phyloP scores from a whole-genome alignment of 2,797 vertebrate species.

The Allochrocebus solatus region DNA sequence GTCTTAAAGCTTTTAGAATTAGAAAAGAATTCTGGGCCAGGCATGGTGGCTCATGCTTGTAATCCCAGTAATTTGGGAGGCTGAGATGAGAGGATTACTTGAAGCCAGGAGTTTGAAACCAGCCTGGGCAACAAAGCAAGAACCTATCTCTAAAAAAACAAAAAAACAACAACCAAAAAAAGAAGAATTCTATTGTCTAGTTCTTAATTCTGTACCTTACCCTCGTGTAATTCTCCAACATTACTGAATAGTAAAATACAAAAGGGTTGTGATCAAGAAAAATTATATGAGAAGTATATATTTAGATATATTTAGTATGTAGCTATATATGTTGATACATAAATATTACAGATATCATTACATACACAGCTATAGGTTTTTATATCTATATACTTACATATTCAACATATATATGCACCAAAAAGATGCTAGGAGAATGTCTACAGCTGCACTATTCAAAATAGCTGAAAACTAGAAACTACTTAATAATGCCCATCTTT shows the following conservation, averaged over 20 bases:
- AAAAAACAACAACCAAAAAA: background rate
- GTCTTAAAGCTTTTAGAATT: background rate
- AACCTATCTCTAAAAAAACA: background rate
- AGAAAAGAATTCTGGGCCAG: background rate
- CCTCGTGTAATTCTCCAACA: background rate
- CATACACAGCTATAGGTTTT: background rate
- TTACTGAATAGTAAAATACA: constrained; percentile 11
- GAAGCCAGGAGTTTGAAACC: background rate
- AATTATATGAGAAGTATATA: background rate
- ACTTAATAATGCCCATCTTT: background rate
- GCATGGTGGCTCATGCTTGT: background rate
- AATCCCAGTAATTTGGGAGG: background rate
- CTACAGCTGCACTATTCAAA: background rate
- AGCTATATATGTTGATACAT: background rate
- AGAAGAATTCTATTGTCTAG: background rate
- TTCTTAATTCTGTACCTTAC: background rate
- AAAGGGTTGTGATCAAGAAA: background rate
- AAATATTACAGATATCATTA: background rate
- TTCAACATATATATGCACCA: background rate
- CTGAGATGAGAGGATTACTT: background rate
- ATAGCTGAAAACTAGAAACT: background rate
- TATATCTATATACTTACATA: background rate
- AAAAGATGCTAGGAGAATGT: background rate
- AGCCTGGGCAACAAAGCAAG: background rate
- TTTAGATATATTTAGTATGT: background rate